A percentile compares a stretch with the other conserved stretches of the same genome.
These are phyloP conservation scores for Volucella inanis DNA, from an alignment of 2,888 invertebrate species.

Conservation along the genomic window DNA sequence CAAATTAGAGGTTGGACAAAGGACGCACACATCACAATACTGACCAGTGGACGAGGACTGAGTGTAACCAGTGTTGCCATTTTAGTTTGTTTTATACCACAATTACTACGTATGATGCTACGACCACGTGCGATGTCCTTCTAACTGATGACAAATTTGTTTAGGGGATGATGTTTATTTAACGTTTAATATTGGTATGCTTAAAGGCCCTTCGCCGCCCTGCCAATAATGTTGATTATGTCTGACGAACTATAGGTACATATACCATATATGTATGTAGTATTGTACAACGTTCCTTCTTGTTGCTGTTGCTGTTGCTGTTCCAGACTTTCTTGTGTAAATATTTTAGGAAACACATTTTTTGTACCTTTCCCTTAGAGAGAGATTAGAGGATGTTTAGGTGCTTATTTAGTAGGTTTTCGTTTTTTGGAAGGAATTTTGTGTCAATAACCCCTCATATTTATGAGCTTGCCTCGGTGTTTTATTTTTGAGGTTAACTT, in stretches of 20 bases:
- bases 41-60: constrained; percentile 11
- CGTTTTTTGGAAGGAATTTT: constrained; percentile 10
- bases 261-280: too few relatives aligned
- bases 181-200: constrained; percentile 16
- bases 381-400: background rate
- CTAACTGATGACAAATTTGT: background rate
- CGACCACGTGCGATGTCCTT: too few relatives aligned
- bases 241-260: constrained; percentile 17
- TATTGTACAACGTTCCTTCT: background rate
- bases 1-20: constrained; percentile 70
- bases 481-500: constrained; percentile 46
- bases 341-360: constrained; percentile 19
- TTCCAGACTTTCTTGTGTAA: constrained; percentile 19
- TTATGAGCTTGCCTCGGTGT: constrained; percentile 20
- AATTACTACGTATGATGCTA: too few relatives aligned
- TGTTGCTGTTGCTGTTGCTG: too few relatives aligned
- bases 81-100: background rate
- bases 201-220: background rate
- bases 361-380: background rate
- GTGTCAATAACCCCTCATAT: constrained; percentile 44
- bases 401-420: too few relatives aligned
- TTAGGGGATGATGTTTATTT: constrained; percentile 16
- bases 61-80: constrained; percentile 39
- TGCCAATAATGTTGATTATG: constrained; percentile 10
- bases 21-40: constrained; percentile 50